A percentile compares a stretch with the other conserved stretches of the same genome.
Conservation (phyloP, 2,888 invertebrate genomes). For the Stegana nigrithorax region DNA sequence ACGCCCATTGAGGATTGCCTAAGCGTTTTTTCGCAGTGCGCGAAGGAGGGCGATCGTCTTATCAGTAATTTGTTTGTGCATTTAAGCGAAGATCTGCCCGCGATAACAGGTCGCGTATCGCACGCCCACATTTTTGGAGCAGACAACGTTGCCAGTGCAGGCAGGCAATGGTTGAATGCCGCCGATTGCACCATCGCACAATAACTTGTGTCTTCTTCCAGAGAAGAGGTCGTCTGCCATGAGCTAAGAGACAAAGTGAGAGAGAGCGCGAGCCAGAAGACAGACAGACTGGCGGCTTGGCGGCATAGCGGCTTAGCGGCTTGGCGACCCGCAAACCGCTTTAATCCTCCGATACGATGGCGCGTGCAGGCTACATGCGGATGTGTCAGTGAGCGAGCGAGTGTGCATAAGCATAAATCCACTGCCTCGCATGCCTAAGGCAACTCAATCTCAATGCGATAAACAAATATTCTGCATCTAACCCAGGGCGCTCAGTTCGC, state of each 20-base stretch:
- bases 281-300: neutral
- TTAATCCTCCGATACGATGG: constrained; percentile 13
- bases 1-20: neutral
- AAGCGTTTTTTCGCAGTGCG: constrained; percentile 46
- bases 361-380: constrained; percentile 9
- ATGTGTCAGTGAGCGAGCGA: neutral
- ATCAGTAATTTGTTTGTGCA: constrained; percentile 59
- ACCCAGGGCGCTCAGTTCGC: constrained; percentile 34
- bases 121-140: constrained; percentile 68
- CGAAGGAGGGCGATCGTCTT: constrained; percentile 47
- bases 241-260: too few species aligned
- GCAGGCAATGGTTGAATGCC: constrained; percentile 43
- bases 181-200: too few species aligned
- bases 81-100: constrained; percentile 57
- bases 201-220: constrained; percentile 31
- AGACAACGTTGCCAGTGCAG: too few species aligned
- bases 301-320: neutral
- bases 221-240: constrained; percentile 39
- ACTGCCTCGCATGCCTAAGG: constrained; percentile 48
- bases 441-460: constrained; percentile 56
- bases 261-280: neutral
- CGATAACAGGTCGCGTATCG: constrained; percentile 67
- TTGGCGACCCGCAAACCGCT: neutral
- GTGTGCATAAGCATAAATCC: constrained; percentile 36
- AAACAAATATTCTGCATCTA: constrained; percentile 62